These are phyloP conservation scores for Boulengeromyrus knoepffleri DNA, from an alignment of 2,113 vertebrate genomes.

Conservation along the genomic window DNA sequence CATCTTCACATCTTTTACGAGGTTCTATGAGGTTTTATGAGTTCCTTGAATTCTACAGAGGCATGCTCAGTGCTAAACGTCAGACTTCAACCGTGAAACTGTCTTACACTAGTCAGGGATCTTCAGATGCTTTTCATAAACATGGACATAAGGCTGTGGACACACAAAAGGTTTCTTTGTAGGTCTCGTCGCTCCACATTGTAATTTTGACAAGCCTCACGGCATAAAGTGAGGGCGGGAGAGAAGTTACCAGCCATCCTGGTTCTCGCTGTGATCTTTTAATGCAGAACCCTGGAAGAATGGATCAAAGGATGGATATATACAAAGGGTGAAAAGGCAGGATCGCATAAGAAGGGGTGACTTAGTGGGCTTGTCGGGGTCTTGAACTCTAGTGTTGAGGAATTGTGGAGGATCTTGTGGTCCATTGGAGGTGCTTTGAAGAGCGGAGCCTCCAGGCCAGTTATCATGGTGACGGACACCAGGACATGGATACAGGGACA, in stretches of 20 bases:
- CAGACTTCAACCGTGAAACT: neutral
- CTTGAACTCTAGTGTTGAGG: neutral
- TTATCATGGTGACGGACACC: neutral
- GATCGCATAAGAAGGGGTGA: neutral
- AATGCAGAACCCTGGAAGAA: neutral
- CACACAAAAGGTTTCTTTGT: neutral
- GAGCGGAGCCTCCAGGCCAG: neutral
- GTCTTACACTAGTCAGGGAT: neutral
- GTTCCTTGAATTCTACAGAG: neutral
- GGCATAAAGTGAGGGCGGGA: neutral
- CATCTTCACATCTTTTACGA: conserved; percentile 21
- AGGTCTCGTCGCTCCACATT: neutral
- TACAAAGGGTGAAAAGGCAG: neutral
- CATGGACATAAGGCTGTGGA: neutral
- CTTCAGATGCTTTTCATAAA: neutral
- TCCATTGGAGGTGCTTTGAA: neutral
- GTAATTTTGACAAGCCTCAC: neutral
- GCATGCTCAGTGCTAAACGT: neutral
- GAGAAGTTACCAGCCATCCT: neutral
- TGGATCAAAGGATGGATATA: neutral
- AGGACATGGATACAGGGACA: neutral
- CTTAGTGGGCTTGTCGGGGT: neutral
- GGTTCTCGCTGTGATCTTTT: neutral
- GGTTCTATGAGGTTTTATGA: neutral
- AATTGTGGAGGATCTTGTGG: neutral